Base-by-base conservation (phyloP, 2,888 invertebrate genomes). In the Rosalia funebris region DNA sequence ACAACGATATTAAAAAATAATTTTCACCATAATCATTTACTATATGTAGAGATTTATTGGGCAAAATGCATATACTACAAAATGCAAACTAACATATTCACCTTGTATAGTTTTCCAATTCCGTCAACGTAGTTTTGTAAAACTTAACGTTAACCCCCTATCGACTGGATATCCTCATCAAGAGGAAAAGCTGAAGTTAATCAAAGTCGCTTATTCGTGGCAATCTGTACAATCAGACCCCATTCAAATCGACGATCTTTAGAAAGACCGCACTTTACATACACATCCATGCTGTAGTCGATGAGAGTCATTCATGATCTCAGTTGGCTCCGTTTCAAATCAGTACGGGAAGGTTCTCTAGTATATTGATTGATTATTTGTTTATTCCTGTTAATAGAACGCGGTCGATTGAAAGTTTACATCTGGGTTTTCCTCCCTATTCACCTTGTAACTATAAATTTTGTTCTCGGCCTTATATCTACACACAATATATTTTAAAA, bases 191-290 rank as follows among this genome's bases (percentile, higher is more conserved):
- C 50, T 12, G 36, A 19, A 20, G 15, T 37, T 50, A 50, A 50
- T 50, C 50, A 41, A 48, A 48, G 50, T 14, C 31, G 50, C 31
- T 50, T 50, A 50, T 50, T 50, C 50, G 37, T 14, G 48, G 19
- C 19, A 5, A 17, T 34, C 32, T 37, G 50, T 39, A 41, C 39
- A 50, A 50, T 50, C 39, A 50, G 39, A n/a, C 25, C 25, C 25
- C 25, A 50, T 50, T 19, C 15, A 50, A 48, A 36, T 25, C 11
- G 1, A n/a, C 37, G 4, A 48, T 36, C 48, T 48, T 19, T 36
- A 10, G 4, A 25, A 12, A 37, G 7, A 14, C 48, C 37, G 10
- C 32, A 36, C 48, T 48, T n/a, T n/a, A n/a, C n/a, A n/a, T 12
- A 9, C n/a, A 9, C 12, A 46, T 25, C 16, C 31, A 15, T 7